Evolutionary conservation across 2,797 vertebrate genomes (phyloP), one percentile per base, ranked within the genome.

Genomic region (Helarctos malayanus): DNA sequence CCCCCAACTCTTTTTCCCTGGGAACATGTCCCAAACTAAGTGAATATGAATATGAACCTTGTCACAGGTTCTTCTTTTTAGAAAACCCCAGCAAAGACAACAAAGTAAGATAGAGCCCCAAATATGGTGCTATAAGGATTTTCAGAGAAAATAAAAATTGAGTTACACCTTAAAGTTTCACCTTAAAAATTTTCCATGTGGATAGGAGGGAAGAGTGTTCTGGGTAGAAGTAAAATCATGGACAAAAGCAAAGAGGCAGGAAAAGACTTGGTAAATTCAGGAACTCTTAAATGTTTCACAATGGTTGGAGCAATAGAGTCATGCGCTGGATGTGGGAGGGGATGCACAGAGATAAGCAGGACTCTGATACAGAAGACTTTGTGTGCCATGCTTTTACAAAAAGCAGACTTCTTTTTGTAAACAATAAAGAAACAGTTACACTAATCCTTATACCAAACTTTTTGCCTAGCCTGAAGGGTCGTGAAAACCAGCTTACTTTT

Each of bases 141-240:
- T 71, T 41, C 54, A 79, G 69, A 94, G n/a, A 63, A 95, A 91
- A 25, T 29, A 45, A 38, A 41, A 25, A 29, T 49, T 75, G 54
- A 82, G 15, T 57, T 94, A 88, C 3, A 25, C 88, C n/a, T 93
- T 35, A 73, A 84, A 49, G n/a, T 47, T 75, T 84, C 68, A 86
- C 25, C 41, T 41, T 38, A 87, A 56, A 90, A 49, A 27, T 68
- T 45, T 61, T 35, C 69, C 32, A 76, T 15, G 57, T 63, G 25
- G 63, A 76, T 47, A 89, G 47, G 54, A 63, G 32, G 38, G 38
- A 38, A 38, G 38, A 38, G 38, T 38, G 38, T 38, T 38, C 38
- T 38, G 38, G 35, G n/a, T 18, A 56, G 80, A 75, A 3, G 29
- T 27, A 79, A 71, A 4, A 81, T n/a, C 2, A 16, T 14, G 69